Evolutionary conservation across 2,113 vertebrate species (phyloP).

Genomic region (Alligator mississippiensis): DNA sequence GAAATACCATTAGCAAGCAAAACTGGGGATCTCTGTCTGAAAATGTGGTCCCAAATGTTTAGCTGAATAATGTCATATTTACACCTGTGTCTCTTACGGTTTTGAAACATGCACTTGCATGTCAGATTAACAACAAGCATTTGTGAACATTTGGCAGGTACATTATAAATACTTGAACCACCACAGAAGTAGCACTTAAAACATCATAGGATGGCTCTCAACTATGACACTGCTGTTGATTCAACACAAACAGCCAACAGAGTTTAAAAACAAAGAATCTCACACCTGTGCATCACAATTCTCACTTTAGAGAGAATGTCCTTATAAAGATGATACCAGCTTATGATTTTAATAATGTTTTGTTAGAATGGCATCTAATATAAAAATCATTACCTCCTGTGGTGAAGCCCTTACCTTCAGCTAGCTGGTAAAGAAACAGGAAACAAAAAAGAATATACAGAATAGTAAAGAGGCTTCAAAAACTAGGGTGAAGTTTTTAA

Average conservation of each 20-base stretch:
- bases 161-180: not conserved
- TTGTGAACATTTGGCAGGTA: not conserved
- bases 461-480: slow-evolving; percentile 55
- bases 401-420: slow-evolving; percentile 17
- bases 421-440: slow-evolving; percentile 15
- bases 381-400: slow-evolving; percentile 47
- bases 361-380: slow-evolving; percentile 18
- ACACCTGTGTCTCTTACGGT: not conserved
- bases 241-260: slow-evolving; percentile 19
- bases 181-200: slow-evolving; percentile 7
- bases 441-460: slow-evolving; percentile 36
- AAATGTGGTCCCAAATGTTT: slow-evolving; percentile 1
- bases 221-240: not conserved
- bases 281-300: slow-evolving; percentile 16
- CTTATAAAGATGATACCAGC: not conserved
- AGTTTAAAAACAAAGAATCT: slow-evolving; percentile 1
- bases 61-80: not conserved
- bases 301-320: slow-evolving; percentile 19
- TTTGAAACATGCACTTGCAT: not conserved
- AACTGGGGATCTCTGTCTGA: not conserved
- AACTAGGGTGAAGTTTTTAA: slow-evolving; percentile 54
- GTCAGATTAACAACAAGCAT: not conserved
- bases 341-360: slow-evolving; percentile 29
- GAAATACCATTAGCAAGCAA: not conserved
- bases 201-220: not conserved